Base-by-base conservation (phyloP, 2,797 vertebrate species). In the Iguana delicatissima region DNA sequence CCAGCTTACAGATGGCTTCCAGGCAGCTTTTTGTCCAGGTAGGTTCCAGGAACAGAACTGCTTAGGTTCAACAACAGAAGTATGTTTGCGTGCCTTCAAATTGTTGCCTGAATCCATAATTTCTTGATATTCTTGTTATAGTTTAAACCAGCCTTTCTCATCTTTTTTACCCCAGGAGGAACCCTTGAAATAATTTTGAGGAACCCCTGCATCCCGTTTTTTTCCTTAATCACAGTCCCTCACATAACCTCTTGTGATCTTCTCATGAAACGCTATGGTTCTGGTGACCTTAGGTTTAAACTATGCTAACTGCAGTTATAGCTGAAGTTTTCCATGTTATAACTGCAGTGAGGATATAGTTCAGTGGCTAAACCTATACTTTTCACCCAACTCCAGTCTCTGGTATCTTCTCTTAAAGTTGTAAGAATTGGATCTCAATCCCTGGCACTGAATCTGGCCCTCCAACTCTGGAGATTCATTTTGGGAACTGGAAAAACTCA, bases 401-500 rank as follows among this genome's bases (percentile, higher is more conserved):
- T 57, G 6, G 52, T 18, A 81, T 55, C 50, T 80, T 52, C 80
- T 57, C 55, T 57, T 80, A 55, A 55, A n/a, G 12, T 13, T 55
- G 46, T n/a, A 8, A 20, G 42, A 22, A 52, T 6, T 6, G 10
- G 52, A 52, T 52, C 52, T 52, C 52, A 52, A 12, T 52, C 52
- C 52, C 52, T 52, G 52, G 52, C 7, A 12, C 52, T 52, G 52
- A 52, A 52, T 52, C 52, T 52, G 52, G 52, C 8, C 6, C 52
- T 52, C 52, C 73, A 38, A 62, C 82, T 52, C 52, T 32, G 32
- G 46, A 82, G 86, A 74, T 26, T 85, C 55, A 81, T 74, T 22
- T 64, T 89, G 42, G n/a, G 83, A 74, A 73, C 42, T 74, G 76
- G 32, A 88, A 80, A 46, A 85, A 69, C 18, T 32, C 35, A 50